These are phyloP conservation scores for Myotis davidii DNA, from an alignment of 2,113 vertebrate species.

Conservation along the genomic window DNA sequence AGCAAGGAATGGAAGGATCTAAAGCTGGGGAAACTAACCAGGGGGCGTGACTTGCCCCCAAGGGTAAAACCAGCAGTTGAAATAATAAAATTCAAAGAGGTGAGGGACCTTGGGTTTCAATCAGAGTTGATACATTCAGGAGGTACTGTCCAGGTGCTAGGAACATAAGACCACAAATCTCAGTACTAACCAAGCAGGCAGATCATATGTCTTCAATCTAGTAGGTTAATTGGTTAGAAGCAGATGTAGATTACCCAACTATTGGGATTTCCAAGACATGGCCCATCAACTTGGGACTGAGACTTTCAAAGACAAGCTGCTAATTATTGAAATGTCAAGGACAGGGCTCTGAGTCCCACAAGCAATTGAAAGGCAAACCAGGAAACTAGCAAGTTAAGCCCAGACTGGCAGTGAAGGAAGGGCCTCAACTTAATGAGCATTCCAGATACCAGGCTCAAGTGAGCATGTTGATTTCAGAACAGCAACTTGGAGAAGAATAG, in stretches of 20 bases:
- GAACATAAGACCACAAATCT: conserved; percentile 14
- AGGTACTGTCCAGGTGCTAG: not conserved
- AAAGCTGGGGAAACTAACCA: conserved; percentile 1
- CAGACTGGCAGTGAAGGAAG: not conserved
- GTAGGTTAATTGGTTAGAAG: conserved; percentile 6
- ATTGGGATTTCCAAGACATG: conserved; percentile 24
- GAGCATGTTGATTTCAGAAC: not conserved
- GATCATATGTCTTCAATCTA: conserved; percentile 35
- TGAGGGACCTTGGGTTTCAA: conserved; percentile 1
- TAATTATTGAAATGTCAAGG: conserved; percentile 20
- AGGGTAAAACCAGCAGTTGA: conserved; percentile 53
- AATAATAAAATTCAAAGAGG: conserved; percentile 49
- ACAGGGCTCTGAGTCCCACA: not conserved
- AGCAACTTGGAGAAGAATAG: not conserved
- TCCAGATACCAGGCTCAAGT: not conserved
- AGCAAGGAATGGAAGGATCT: not conserved
- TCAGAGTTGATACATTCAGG: conserved; percentile 22
- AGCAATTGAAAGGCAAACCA: conserved; percentile 44
- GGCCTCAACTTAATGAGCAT: not conserved
- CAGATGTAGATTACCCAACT: not conserved
- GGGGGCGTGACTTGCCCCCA: conserved; percentile 33
- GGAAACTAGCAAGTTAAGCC: not conserved
- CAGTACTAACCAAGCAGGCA: not conserved
- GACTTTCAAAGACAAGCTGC: conserved; percentile 28
- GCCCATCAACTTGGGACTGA: not conserved